Conservation (phyloP, 1,140 invertebrate genomes). For the Drosophila simulans region DNA sequence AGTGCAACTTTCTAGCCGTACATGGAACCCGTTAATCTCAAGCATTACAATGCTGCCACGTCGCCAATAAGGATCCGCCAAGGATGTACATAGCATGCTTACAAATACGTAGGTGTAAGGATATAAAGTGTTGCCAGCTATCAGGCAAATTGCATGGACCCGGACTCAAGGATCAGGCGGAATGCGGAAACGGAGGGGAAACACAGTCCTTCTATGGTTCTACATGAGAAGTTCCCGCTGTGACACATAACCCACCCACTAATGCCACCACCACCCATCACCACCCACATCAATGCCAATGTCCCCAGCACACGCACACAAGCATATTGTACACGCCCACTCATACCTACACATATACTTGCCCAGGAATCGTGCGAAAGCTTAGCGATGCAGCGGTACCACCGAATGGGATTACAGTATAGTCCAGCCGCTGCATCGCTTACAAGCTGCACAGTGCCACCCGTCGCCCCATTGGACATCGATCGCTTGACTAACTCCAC, state of each 20-base stretch:
- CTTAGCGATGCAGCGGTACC: background rate
- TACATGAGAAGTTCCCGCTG: slow-evolving; percentile 73
- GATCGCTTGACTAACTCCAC: slow-evolving; percentile 13
- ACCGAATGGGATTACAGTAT: background rate
- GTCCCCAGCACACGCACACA: slow-evolving; percentile 49
- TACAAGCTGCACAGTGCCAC: background rate
- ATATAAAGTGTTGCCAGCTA: background rate
- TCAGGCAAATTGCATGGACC: background rate
- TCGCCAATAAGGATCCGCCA: slow-evolving; percentile 38
- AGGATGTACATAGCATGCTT: slow-evolving; percentile 52
- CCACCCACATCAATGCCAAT: slow-evolving; percentile 24
- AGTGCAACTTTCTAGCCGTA: slow-evolving; percentile 49
- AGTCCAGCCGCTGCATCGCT: background rate
- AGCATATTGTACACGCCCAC: slow-evolving; percentile 17
- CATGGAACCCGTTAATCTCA: slow-evolving; percentile 75
- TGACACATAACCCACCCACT: slow-evolving; percentile 41
- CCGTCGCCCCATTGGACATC: slow-evolving; percentile 29
- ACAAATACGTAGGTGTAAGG: slow-evolving; percentile 5
- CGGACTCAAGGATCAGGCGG: slow-evolving; percentile 17
- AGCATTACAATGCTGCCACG: slow-evolving; percentile 71
- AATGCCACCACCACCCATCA: slow-evolving; percentile 14
- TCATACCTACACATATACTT: slow-evolving; percentile 42
- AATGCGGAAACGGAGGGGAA: slow-evolving; percentile 14
- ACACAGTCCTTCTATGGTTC: slow-evolving; percentile 74
- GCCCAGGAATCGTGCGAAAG: slow-evolving; percentile 3